These are phyloP conservation scores for Conopomorpha cramerella DNA, from an alignment of 1,140 invertebrate species.

Conservation along the genomic window DNA sequence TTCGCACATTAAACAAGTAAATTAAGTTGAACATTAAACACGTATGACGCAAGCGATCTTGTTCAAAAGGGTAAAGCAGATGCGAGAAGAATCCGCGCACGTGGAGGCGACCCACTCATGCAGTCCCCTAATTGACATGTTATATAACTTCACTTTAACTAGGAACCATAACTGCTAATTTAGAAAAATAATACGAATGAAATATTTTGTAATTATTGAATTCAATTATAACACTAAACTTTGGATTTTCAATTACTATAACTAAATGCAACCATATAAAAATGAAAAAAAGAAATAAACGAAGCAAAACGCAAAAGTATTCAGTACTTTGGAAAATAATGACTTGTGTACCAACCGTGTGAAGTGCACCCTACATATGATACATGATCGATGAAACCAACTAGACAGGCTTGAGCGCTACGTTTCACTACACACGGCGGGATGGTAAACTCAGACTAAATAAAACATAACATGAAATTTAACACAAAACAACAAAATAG, in stretches of 20 bases:
- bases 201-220: too few species aligned
- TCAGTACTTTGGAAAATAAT: constrained; percentile 57
- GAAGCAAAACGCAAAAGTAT: constrained; percentile 40
- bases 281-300: constrained; percentile 32
- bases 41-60: constrained; percentile 9
- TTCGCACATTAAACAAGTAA: constrained; percentile 23
- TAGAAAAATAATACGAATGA: constrained; percentile 44
- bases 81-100: too few species aligned
- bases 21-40: constrained; percentile 10
- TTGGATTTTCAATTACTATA: constrained; percentile 58
- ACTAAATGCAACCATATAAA: constrained; percentile 58
- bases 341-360: constrained; percentile 29
- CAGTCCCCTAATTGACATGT: constrained; percentile 61
- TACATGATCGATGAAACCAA: constrained; percentile 17
- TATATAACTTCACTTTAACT: constrained; percentile 60
- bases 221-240: constrained; percentile 54
- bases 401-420: constrained; percentile 22
- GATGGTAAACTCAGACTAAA: constrained; percentile 27
- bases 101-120: constrained; percentile 52
- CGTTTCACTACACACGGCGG: constrained; percentile 34
- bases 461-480: constrained; percentile 37
- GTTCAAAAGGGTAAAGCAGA: not conserved
- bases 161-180: constrained; percentile 62
- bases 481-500: constrained; percentile 53
- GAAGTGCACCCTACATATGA: constrained; percentile 20